Base-by-base conservation (phyloP, 2,797 vertebrate genomes). In the Antrozous pallidus region DNA sequence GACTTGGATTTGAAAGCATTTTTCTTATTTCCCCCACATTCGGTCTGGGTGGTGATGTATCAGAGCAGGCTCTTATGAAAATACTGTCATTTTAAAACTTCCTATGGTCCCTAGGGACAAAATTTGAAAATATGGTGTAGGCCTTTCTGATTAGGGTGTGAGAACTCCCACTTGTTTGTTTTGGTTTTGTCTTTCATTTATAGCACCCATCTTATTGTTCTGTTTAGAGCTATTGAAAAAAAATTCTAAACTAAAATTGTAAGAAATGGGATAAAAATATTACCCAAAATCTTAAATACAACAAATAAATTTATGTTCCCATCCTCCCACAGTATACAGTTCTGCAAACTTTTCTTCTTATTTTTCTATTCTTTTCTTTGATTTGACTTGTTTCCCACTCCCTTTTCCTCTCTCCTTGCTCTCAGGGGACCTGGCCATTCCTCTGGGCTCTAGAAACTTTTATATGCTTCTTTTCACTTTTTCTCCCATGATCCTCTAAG, bases 211-310 rank as follows among this genome's bases (percentile, higher is more conserved):
- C 58, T 95, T 94, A 97, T 95, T 89, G 92, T 75, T 51, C 54
- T 83, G 17, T 89, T 85, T 91, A 58, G 49, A 93, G 58, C 58
- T 96, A 96, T 96, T 96, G 96, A 95, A 91, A 96, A 96, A 81
- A 88, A 40, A 78, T 80, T 91, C 90, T 94, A 81, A 97, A 88
- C 90, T 69, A 85, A 91, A 93, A 88, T 82, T 82, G 33, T 92
- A 88, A 96, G 40, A 85, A 28, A 45, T 63, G 54, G 54, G 67
- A 56, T 80, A 80, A 56, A 69, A 87, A 58, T 61, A 58, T 81
- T 74, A 69, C n/a, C 33, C 87, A 56, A 71, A 96, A 94, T 81
- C 56, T 86, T 81, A 65, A 31, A 33, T 31, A 77, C 6, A 90
- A 86, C 24, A 90, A 82, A 94, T 70, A 88, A 14, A 69, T 51